Base-by-base conservation (phyloP, 2,888 invertebrate genomes). In the Nomada hirtipes region DNA sequence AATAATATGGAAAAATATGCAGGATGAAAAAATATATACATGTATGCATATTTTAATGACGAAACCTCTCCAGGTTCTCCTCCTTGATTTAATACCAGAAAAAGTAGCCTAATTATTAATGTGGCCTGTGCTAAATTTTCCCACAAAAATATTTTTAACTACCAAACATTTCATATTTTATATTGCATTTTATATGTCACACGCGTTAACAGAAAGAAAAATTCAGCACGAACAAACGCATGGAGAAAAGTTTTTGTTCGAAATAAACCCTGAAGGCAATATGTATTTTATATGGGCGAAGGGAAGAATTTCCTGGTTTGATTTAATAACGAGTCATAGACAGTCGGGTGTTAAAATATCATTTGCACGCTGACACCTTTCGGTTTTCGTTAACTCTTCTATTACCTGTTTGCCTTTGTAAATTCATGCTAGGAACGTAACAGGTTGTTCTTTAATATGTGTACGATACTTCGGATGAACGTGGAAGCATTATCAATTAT, bases 401-500 rank as follows among this genome's bases (percentile, higher is more conserved):
- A 86, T 88, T 76, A 68, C 82, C 67, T 70, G 11, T 68, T 23
- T 59, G 71, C 78, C 59, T 68, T 36, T 47, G 71, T 76, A 83
- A 88, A 76, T 81, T 78, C 77, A 71, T 55, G 74, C 80, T 70
- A 53, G 53, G 71, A 64, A 79, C 73, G 79, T 74, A 65, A 84
- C 85, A 83, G 82, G 83, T 89, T 90, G 87, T 88, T 86, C 83
- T 82, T 84, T 84, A 85, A 77, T 79, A 82, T 82, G 69, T 83
- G 83, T 76, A 79, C 63, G 29, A 26, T 23, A 52, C 36, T 26
- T 59, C 4, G 13, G 11, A 50, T 18, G 23, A 47, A 36, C 36
- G 36, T 36, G 36, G 36, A 9, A 36, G 36, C 36, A 36, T 36
- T 36, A 36, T 36, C 36, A 36, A 36, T 36, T 36, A 36, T 36